Evolutionary conservation across 1,140 invertebrate species (phyloP), one percentile per base, ranked within the genome.

Genomic region (Ylistrum balloti): DNA sequence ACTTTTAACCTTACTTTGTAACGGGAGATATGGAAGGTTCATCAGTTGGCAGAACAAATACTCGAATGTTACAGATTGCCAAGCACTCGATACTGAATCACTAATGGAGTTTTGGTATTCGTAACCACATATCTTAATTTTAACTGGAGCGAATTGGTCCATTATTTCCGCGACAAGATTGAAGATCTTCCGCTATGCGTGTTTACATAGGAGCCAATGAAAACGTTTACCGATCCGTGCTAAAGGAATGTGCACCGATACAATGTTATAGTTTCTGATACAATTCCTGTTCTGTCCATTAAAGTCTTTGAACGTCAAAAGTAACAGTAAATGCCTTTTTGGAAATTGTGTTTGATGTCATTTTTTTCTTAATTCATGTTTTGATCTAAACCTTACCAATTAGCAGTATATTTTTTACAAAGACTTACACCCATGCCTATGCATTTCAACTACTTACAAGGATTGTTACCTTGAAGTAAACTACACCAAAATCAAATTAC

Each of bases 101-200:
- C 56, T 74, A 74, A 74, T 74, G 56, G 56, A 74, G 56, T 74
- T 74, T 74, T 74, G 13, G 56, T 74, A 74, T 74, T 74, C 56
- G 56, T 74, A 74, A 74, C 56, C 56, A 74, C 56, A 74, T 74
- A 74, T 74, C 56, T 74, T 74, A 74, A 74, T 74, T 74, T 74
- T 74, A 74, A 74, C 56, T 74, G 28, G 56, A 74, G 22, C 56
- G 56, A 74, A 74, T 74, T 74, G 56, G 56, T 74, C 56, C 56
- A 74, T 74, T 74, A 74, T 74, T 74, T 74, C 56, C 56, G 56
- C 56, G 56, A 74, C 56, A 74, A 74, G 56, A 74, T 74, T 74
- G 56, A 74, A 74, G 56, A 74, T 74, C 56, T 74, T 74, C 56
- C 56, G 56, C 22, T 74, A 74, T 74, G 56, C 56, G 56, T 74